These are phyloP conservation scores for Conus betulinus DNA, from an alignment of 1,140 invertebrate genomes.

Conservation along the genomic window DNA sequence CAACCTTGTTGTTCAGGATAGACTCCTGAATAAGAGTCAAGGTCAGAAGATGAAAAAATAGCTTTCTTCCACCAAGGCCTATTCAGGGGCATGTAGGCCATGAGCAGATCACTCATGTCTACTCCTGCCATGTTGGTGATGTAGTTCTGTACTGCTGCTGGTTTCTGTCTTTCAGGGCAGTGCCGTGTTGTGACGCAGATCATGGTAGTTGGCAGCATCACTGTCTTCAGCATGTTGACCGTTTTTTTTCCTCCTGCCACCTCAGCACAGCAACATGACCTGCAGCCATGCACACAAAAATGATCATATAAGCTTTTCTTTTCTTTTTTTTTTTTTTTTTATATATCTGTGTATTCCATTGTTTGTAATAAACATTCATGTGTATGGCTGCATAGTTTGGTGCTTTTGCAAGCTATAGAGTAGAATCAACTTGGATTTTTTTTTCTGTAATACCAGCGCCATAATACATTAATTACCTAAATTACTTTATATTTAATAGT, in stretches of 20 bases:
- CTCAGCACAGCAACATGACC: not conserved
- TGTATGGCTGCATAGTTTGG: too few species aligned
- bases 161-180: not conserved
- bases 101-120: slow-evolving; percentile 47
- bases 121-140: slow-evolving; percentile 41
- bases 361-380: too few species aligned
- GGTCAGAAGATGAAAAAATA: slow-evolving; percentile 25
- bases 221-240: not conserved
- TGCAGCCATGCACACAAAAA: not conserved
- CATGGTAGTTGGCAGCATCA: not conserved
- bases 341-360: too few species aligned
- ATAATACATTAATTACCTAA: too few species aligned
- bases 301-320: not conserved
- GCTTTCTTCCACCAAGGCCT: slow-evolving; percentile 32
- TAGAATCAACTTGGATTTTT: too few species aligned
- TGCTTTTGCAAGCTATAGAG: too few species aligned
- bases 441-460: too few species aligned
- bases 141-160: slow-evolving; percentile 31
- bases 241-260: not conserved
- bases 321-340: too few species aligned
- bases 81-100: slow-evolving; percentile 11
- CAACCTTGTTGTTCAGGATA: not conserved
- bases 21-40: not conserved
- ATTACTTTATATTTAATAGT: too few species aligned
- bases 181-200: not conserved